Percentiles rank a stretch among this genome's conserved stretches.
These are phyloP conservation scores for Echiichthys vipera DNA, from an alignment of 2,797 vertebrate genomes.

Conservation along the genomic window DNA sequence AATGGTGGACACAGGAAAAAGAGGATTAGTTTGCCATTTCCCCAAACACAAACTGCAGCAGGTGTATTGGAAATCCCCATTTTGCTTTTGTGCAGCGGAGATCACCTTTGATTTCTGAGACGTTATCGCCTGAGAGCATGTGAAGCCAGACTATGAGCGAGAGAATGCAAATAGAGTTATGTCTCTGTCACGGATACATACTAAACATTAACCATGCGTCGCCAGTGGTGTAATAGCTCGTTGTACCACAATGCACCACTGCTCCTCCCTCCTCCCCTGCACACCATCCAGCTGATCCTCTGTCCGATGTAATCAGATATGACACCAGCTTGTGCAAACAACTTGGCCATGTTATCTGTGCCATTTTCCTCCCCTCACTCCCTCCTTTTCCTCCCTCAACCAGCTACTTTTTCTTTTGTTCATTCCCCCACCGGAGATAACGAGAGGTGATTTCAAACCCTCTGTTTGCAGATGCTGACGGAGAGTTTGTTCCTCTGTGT, in stretches of 20 bases:
- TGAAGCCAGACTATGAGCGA: slow-evolving; percentile 20
- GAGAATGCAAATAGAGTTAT: slow-evolving; percentile 46
- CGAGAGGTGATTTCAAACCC: slow-evolving; percentile 57
- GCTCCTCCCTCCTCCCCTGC: slow-evolving; percentile 13
- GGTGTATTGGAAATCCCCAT: slow-evolving; percentile 72
- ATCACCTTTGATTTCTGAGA: slow-evolving; percentile 70
- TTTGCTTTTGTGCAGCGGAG: slow-evolving; percentile 40
- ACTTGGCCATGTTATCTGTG: slow-evolving; percentile 43
- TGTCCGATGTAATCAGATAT: slow-evolving; percentile 63
- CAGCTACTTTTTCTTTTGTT: slow-evolving; percentile 17
- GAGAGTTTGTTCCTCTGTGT: slow-evolving; percentile 41
- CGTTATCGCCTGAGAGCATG: slow-evolving; percentile 40
- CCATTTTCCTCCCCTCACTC: slow-evolving; percentile 5
- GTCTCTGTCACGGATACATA: slow-evolving; percentile 24
- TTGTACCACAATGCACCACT: slow-evolving; percentile 5
- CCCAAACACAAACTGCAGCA: slow-evolving; percentile 70
- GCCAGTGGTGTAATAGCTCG: slow-evolving; percentile 25
- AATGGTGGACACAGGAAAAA: slow-evolving; percentile 49
- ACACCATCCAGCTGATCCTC: slow-evolving; percentile 52
- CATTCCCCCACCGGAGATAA: slow-evolving; percentile 58
- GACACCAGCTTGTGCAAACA: slow-evolving; percentile 69
- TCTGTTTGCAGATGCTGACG: slow-evolving; percentile 33
- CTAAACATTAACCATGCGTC: slow-evolving; percentile 32
- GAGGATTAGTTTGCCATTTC: slow-evolving; percentile 62
- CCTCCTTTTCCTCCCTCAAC: neutral